Evolutionary conservation across 2,888 invertebrate genomes (phyloP).

Genomic region (Meteorus colon): DNA sequence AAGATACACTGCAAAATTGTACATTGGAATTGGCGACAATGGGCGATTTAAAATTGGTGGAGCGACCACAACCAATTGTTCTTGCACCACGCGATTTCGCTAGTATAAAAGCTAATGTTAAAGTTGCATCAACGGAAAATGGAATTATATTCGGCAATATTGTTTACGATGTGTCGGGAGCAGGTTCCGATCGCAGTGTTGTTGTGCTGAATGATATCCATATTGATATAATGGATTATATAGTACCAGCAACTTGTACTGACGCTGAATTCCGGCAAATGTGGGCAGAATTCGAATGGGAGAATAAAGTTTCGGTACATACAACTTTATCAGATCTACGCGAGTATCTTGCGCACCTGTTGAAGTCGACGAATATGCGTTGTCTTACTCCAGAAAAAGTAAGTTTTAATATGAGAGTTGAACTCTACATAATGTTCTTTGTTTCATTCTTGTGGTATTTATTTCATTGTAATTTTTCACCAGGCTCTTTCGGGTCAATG

Average conservation of each 20-base stretch:
- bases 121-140: conserved; percentile 99
- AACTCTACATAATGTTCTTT: background rate
- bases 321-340: conserved; percentile 94
- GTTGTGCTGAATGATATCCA: conserved; percentile 99
- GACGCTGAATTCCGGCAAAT: conserved; percentile 98
- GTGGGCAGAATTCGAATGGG: conserved; percentile 99
- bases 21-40: conserved; percentile 97
- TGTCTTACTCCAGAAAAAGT: conserved; percentile 98
- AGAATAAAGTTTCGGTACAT: conserved; percentile 98
- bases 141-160: conserved; percentile 99
- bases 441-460: background rate
- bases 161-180: conserved; percentile 96
- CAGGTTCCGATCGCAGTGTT: conserved; percentile 94
- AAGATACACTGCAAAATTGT: conserved; percentile 98
- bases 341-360: conserved; percentile 93
- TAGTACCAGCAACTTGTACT: conserved; percentile 94
- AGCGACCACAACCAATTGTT: conserved; percentile 96
- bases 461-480: conserved; percentile 38
- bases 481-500: conserved; percentile 96
- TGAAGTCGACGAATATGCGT: conserved; percentile 98
- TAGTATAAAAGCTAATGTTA: conserved; percentile 98
- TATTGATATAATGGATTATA: conserved; percentile 99
- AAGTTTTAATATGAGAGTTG: conserved; percentile 40
- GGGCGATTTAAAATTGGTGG: conserved; percentile 97
- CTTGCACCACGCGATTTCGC: conserved; percentile 98